Base-by-base conservation (phyloP, 2,113 vertebrate species). In the Otolemur garnettii region DNA sequence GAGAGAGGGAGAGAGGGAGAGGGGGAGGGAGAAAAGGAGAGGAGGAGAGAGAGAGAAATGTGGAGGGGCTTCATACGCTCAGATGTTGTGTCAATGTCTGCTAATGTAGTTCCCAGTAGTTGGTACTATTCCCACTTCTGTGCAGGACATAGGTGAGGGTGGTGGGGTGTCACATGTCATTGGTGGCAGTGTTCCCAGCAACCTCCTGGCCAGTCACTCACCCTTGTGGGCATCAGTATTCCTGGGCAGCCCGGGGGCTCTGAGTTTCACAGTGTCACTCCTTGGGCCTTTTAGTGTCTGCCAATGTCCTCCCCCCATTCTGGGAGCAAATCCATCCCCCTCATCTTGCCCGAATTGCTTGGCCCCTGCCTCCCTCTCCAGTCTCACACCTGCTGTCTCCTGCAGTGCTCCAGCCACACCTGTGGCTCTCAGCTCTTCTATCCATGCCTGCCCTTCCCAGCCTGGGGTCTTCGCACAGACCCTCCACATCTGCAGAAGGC, bases 381-480 rank as follows among this genome's bases (percentile, higher is more conserved):
- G 75, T 21, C 7, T 71, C 55, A 12, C 2, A 7, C 21, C 17
- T 0, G 0, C 26, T 22, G 3, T 10, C 13, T 57, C 45, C 57
- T 19, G 28, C 2, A 64, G 45, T 33, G 42, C 62, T 57, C 30
- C 6, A 15, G 42, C n/a, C 11, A 33, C 30, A 17, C 4, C 6
- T 12, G 50, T 0, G 0, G 19, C 45, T 59, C n/a, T 62, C 68
- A 38, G 30, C 7, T 38, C 10, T 74, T 28, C 64, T 13, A 68
- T 15, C 75, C 38, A 69, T 60, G 30, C 0, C 1, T 3, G 24
- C 30, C 53, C 38, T 89, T 83, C 55, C 28, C 10, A 0, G 62
- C 14, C 81, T 75, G 5, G 2, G 19, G 53, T 45, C 42, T 50
- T 33, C 68, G 15, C 18, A 2, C 0, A 2, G 78, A 74, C 21